These are phyloP conservation scores for Holacanthus passer DNA, from an alignment of 2,113 vertebrate species.

Conservation along the genomic window DNA sequence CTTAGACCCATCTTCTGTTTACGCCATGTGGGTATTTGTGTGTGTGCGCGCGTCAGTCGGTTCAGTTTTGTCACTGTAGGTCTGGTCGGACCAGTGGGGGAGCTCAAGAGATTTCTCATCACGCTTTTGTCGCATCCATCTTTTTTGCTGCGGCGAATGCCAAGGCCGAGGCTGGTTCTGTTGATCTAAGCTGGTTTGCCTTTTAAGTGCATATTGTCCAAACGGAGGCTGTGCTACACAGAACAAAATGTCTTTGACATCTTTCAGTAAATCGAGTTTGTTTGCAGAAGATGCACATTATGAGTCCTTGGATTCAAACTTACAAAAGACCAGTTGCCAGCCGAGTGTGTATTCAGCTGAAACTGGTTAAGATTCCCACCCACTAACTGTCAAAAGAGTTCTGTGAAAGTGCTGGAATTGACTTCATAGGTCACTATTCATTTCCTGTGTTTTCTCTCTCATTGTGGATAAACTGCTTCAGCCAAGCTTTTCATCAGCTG, in stretches of 20 bases:
- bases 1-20: conserved; percentile 62
- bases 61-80: conserved; percentile 46
- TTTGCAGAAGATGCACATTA: conserved; percentile 47
- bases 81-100: conserved; percentile 37
- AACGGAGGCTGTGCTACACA: conserved; percentile 10
- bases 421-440: conserved; percentile 65
- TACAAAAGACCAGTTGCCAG: conserved; percentile 13
- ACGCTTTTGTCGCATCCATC: conserved; percentile 31
- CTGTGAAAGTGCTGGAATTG: conserved; percentile 37
- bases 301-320: conserved; percentile 39
- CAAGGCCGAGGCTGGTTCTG: conserved; percentile 43
- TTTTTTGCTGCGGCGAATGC: conserved; percentile 28
- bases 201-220: conserved; percentile 36
- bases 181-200: conserved; percentile 33
- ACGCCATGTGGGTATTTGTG: conserved; percentile 36
- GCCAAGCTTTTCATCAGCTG: conserved; percentile 68
- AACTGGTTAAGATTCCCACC: conserved; percentile 16
- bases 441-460: conserved; percentile 70
- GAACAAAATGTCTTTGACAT: conserved; percentile 14
- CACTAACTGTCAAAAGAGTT: conserved; percentile 25
- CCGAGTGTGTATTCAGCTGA: conserved; percentile 20
- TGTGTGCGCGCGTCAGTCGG: conserved; percentile 16
- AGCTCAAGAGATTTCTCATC: conserved; percentile 31
- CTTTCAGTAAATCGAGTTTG: conserved; percentile 25
- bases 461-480: conserved; percentile 62